Evolutionary conservation across 1,140 invertebrate genomes (phyloP), one percentile per base, ranked within the genome.

Genomic region (Papilio aristodemus): DNA sequence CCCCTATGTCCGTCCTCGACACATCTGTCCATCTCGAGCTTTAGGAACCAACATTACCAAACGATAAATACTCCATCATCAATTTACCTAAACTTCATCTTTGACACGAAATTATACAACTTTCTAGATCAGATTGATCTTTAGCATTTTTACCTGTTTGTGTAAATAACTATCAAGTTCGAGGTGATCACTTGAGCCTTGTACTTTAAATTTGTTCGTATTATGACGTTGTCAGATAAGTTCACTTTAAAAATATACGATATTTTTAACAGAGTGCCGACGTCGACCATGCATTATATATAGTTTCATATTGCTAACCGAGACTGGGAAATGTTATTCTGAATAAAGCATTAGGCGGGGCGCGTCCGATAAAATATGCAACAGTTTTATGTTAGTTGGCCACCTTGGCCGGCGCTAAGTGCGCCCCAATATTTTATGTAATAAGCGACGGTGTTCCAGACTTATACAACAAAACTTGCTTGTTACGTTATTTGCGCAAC

Each of bases 351-450:
- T 86, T 72, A 84, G 73, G 73, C 71, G 80, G 75, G 78, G 78
- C 78, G 85, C 81, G 80, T 83, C 77, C 75, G 77, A 82, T 90
- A 86, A 90, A 90, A 86, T 89, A 90, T 90, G 85, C 80, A 90
- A 79, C 78, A 84, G 81, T 88, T 87, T 87, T 87, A 83, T 87
- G 77, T 89, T 86, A 86, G 76, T 88, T 84, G 79, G 75, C 76
- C 82, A 84, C 81, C 83, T 84, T 78, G 79, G 78, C 73, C 77
- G 75, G 36, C 68, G 59, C 78, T 87, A 85, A 84, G 75, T 86
- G 81, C 70, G 68, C 58, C 67, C 68, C 77, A 63, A 81, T 86
- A 83, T 86, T 85, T 87, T 90, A 85, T 86, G 85, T 79, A 84
- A 84, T 85, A 89, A 79, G 79, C 67, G 19, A 54, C 68, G 41